Percentiles rank a stretch among this genome's conserved stretches.
Evolutionary conservation across 2,888 invertebrate species (phyloP).

Genomic region (Bhutanitis thaidina): DNA sequence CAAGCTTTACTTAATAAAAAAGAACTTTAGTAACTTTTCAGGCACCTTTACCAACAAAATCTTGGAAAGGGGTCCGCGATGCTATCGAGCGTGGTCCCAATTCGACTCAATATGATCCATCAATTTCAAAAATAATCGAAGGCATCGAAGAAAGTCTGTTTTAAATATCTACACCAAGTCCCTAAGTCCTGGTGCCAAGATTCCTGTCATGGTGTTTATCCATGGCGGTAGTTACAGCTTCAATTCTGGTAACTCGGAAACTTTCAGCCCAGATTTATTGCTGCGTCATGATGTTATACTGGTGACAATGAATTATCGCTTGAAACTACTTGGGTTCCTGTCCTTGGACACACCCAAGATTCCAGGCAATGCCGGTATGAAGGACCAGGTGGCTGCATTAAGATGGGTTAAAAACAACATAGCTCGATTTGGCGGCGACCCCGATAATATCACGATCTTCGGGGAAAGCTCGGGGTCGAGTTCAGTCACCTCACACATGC

Average conservation of each 20-base stretch:
- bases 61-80: slow-evolving; percentile 51
- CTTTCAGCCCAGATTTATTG: slow-evolving; percentile 55
- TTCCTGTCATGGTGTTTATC: slow-evolving; percentile 64
- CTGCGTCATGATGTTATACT: slow-evolving; percentile 57
- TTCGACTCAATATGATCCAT: slow-evolving; percentile 54
- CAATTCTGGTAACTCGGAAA: slow-evolving; percentile 51
- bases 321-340: slow-evolving; percentile 45
- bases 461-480: slow-evolving; percentile 64
- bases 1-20: not conserved
- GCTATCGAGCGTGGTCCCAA: slow-evolving; percentile 50
- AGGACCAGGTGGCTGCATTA: slow-evolving; percentile 54
- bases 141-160: slow-evolving; percentile 58
- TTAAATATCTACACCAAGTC: slow-evolving; percentile 53
- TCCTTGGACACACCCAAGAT: slow-evolving; percentile 48
- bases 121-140: slow-evolving; percentile 30
- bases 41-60: slow-evolving; percentile 47
- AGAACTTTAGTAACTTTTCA: slow-evolving; percentile 25
- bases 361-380: slow-evolving; percentile 60
- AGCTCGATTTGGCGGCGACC: slow-evolving; percentile 50
- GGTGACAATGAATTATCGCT: slow-evolving; percentile 63
- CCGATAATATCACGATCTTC: slow-evolving; percentile 55
- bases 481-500: slow-evolving; percentile 54
- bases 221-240: slow-evolving; percentile 60
- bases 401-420: slow-evolving; percentile 55
- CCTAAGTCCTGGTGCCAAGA: slow-evolving; percentile 29